Base-by-base conservation (phyloP, 2,888 invertebrate genomes). In the Eilema sororculum region DNA sequence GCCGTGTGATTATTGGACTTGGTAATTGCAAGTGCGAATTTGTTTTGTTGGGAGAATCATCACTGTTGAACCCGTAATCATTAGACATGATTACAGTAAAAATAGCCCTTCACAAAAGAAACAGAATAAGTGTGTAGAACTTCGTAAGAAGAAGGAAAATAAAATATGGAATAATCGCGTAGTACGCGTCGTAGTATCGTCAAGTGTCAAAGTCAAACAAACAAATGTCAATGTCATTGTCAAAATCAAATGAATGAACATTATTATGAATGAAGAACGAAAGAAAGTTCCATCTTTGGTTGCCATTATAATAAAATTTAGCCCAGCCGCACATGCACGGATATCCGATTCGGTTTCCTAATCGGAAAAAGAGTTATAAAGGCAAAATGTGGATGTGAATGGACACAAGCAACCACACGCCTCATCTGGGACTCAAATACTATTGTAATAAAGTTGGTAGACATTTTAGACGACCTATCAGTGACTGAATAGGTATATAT, bases 1-100 rank as follows among this genome's bases (percentile, higher is more conserved):
- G 95, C 87, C 97, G 96, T 20, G 98, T 98, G 77, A 98, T 97
- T 80, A 98, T 97, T 60, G 98, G 98, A 87, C 97, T 97, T 25
- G 98, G 98, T 80, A 98, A 91, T 85, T 96, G 96, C 72, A 96
- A 89, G 83, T 93, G 94, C 56, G 93, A 86, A 83, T 88, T 90
- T 57, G 91, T 91, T 88, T 95, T 95, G 79, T 95, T 95, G 12
- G 95, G 95, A 52, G 95, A 95, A 84, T 94, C 95, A 83, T 95
- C 95, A 84, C 90, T 93, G 79, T 95, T 94, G 76, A 95, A 95
- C 57, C 94, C 94, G 77, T 92, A 93, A 84, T 94, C 93, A 82
- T 92, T 93, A 58, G 95, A 94, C 95, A 95, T 92, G 83, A 83
- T 90, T 81, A 74, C 64, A 72, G 37, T 67, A 52, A 71, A 72